phyloP scores from a whole-genome alignment of 2,888 invertebrate species.

The Drosophila mercatorum region DNA sequence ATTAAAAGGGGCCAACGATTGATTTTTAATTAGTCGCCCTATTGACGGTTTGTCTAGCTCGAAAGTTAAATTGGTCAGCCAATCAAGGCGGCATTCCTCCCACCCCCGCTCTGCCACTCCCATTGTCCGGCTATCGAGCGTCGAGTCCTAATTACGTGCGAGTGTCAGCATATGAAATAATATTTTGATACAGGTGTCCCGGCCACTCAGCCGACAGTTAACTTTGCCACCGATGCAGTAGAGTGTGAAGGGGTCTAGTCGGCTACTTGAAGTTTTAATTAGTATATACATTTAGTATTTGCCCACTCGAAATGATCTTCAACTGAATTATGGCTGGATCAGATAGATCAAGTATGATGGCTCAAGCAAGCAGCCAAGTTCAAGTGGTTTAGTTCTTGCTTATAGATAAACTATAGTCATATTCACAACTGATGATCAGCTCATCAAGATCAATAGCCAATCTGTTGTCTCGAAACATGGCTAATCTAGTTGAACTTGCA shows the following conservation, averaged over 20 bases:
- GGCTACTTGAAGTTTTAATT: neutral
- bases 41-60: conserved; percentile 22
- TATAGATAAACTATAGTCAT: too few species aligned
- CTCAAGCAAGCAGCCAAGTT: neutral
- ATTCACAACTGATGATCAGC: neutral
- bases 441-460: neutral
- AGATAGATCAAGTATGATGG: too few species aligned
- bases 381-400: neutral
- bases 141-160: conserved; percentile 74
- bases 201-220: conserved; percentile 43
- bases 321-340: too few species aligned
- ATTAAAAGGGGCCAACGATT: conserved; percentile 55
- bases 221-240: neutral
- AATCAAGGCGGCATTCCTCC: conserved; percentile 47
- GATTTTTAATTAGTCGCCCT: conserved; percentile 67
- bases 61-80: conserved; percentile 47
- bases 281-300: too few species aligned
- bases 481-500: neutral
- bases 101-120: neutral
- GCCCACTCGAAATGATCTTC: too few species aligned
- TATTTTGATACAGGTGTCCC: conserved; percentile 67
- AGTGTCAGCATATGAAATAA: conserved; percentile 82
- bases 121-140: neutral
- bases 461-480: neutral
- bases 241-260: neutral